Conservation (phyloP, 2,888 invertebrate species). For the Yponomeuta cagnagella region DNA sequence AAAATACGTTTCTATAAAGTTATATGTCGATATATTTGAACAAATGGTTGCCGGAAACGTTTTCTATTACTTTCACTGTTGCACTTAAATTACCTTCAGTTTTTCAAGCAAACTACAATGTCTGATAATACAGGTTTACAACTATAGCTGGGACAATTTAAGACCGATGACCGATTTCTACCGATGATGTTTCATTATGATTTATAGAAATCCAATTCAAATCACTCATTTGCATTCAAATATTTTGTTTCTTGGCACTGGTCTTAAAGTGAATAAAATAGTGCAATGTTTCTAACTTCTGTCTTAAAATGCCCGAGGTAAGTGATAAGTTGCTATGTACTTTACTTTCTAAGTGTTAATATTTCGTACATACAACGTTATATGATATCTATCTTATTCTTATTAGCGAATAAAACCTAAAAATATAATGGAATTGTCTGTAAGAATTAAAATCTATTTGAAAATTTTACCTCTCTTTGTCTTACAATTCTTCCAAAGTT, state of each 20-base stretch:
- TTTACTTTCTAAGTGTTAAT: constrained; percentile 57
- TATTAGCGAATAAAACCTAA: constrained; percentile 36
- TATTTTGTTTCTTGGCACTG: too few species aligned
- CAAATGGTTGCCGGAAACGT: too few species aligned
- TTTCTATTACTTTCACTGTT: neutral
- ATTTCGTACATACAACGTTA: constrained; percentile 56
- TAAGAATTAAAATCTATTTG: constrained; percentile 71
- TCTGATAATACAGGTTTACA: constrained; percentile 33
- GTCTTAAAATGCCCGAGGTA: too few species aligned
- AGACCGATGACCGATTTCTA: too few species aligned
- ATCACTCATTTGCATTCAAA: too few species aligned
- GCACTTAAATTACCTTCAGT: neutral
- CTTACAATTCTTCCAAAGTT: constrained; percentile 13
- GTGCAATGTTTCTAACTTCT: too few species aligned
- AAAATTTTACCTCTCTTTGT: constrained; percentile 30
- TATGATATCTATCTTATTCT: constrained; percentile 39
- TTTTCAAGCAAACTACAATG: neutral
- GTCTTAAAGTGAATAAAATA: too few species aligned
- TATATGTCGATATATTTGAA: too few species aligned
- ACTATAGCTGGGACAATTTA: constrained; percentile 11
- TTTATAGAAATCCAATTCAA: too few species aligned
- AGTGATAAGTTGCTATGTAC: constrained; percentile 37
- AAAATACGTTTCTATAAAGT: too few species aligned
- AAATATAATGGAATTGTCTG: constrained; percentile 74
- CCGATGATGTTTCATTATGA: too few species aligned